Evolutionary conservation across 1,140 invertebrate genomes (phyloP).

Genomic region (Tetramorium alpestre): DNA sequence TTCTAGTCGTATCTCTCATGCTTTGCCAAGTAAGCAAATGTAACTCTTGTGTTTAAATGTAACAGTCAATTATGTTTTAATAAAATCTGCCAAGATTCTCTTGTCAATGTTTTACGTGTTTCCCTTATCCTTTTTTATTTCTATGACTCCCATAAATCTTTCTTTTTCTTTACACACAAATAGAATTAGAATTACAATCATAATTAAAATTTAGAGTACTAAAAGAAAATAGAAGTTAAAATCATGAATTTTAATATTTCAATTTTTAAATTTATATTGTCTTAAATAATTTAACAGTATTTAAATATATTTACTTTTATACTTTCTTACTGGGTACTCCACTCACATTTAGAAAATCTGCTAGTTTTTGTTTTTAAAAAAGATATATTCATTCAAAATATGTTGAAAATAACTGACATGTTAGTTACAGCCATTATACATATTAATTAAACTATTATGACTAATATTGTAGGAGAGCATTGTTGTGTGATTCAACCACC

Average conservation of each 20-base stretch:
- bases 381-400: constrained; percentile 14
- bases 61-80: constrained; percentile 79
- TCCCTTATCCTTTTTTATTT: constrained; percentile 15
- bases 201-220: background rate
- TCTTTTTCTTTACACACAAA: background rate
- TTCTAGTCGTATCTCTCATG: constrained; percentile 74
- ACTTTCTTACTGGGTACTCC: background rate
- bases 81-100: constrained; percentile 77
- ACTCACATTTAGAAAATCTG: background rate
- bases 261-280: background rate
- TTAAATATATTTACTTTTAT: background rate
- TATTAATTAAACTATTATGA: constrained; percentile 1
- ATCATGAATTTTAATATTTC: background rate
- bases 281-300: background rate
- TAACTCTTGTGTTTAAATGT: constrained; percentile 77
- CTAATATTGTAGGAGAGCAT: background rate
- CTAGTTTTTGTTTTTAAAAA: background rate
- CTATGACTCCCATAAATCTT: background rate
- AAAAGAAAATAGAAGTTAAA: background rate
- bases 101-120: constrained; percentile 35
- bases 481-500: background rate
- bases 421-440: background rate
- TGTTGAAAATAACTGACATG: background rate
- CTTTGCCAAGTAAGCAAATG: constrained; percentile 76
- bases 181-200: background rate